Evolutionary conservation across 2,797 vertebrate species (phyloP).

Genomic region (Cottoperca gobio): DNA sequence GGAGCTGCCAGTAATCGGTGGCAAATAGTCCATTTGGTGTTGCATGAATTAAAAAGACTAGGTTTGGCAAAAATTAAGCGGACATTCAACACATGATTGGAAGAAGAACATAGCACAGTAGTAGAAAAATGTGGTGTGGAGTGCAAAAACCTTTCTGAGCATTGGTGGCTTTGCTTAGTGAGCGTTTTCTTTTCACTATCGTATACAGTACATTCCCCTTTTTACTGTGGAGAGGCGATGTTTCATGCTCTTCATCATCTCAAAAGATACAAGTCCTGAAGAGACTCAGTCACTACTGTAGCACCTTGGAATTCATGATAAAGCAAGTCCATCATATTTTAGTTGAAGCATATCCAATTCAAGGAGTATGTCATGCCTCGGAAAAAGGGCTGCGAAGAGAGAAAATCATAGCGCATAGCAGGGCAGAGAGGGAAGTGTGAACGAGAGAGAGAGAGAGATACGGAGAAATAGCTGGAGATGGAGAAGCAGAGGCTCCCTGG

Average conservation of each 20-base stretch:
- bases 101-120: neutral
- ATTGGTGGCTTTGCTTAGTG: slow-evolving; percentile 17
- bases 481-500: slow-evolving; percentile 47
- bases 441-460: slow-evolving; percentile 29
- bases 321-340: slow-evolving; percentile 69
- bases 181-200: slow-evolving; percentile 24
- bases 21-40: slow-evolving; percentile 40
- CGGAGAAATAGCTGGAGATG: slow-evolving; percentile 34
- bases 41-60: slow-evolving; percentile 27
- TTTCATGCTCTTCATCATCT: slow-evolving; percentile 40
- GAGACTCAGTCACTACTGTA: slow-evolving; percentile 31
- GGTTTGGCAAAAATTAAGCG: slow-evolving; percentile 21
- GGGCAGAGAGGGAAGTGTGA: slow-evolving; percentile 39
- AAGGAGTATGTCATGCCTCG: slow-evolving; percentile 48
- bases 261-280: slow-evolving; percentile 42
- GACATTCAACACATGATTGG: neutral
- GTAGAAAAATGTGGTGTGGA: neutral
- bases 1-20: slow-evolving; percentile 12
- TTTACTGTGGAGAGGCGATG: slow-evolving; percentile 1
- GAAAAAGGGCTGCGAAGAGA: slow-evolving; percentile 41
- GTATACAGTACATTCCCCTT: slow-evolving; percentile 4
- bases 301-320: slow-evolving; percentile 47
- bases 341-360: slow-evolving; percentile 70
- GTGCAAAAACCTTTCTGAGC: neutral
- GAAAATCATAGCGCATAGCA: slow-evolving; percentile 55